A percentile compares a stretch with the other conserved stretches of the same genome.
Evolutionary conservation across 2,797 vertebrate species (phyloP).

Genomic region (Acomys russatus): DNA sequence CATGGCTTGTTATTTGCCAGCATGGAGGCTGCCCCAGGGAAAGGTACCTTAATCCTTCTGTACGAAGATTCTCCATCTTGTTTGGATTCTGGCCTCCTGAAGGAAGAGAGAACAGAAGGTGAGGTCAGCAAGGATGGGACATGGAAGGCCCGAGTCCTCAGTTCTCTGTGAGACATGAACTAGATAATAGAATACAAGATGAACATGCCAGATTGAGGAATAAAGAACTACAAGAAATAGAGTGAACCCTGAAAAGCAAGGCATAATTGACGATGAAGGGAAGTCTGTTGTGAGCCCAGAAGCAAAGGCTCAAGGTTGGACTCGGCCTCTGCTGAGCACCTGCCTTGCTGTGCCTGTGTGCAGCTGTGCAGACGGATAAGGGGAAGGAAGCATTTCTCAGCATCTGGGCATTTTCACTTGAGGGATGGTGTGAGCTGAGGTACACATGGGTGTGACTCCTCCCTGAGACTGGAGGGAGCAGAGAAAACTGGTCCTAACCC

Average conservation of each 20-base stretch:
- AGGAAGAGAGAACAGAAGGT: neutral
- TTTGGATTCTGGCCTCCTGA: slow-evolving; percentile 56
- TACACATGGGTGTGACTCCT: neutral
- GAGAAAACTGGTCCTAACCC: neutral
- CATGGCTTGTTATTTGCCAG: slow-evolving; percentile 8
- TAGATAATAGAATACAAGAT: neutral
- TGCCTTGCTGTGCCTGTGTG: neutral
- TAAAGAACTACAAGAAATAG: neutral
- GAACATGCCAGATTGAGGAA: neutral
- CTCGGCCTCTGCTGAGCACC: neutral
- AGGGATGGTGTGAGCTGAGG: neutral
- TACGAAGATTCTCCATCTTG: neutral
- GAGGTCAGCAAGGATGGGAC: neutral
- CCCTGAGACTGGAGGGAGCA: neutral
- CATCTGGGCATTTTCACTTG: neutral
- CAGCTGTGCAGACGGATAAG: neutral
- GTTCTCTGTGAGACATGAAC: neutral
- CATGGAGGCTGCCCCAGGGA: neutral
- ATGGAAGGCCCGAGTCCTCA: neutral
- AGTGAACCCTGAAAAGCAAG: neutral
- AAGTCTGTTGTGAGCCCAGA: neutral
- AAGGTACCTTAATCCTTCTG: slow-evolving; percentile 17
- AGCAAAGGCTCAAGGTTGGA: neutral
- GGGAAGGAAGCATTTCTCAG: neutral
- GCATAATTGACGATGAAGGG: neutral